phyloP scores from a whole-genome alignment of 1,140 invertebrate species.

The Leptinotarsa texana region DNA sequence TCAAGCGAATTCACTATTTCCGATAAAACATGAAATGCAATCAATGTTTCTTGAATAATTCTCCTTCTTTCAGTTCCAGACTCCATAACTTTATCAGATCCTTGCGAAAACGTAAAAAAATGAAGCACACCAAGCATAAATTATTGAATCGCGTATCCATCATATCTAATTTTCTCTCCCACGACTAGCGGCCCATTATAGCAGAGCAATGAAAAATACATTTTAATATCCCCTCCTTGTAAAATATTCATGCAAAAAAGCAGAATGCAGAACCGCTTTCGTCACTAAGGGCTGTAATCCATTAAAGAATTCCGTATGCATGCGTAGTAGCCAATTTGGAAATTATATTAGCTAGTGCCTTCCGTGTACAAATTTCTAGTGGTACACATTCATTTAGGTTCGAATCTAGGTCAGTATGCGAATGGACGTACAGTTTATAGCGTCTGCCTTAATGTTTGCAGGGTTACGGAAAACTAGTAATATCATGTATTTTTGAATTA shows the following conservation, averaged over 20 bases:
- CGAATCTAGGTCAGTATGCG: no score
- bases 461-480: no score
- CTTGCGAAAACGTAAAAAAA: background rate
- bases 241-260: constrained; percentile 16
- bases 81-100: no score
- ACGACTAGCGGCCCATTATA: background rate
- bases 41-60: no score
- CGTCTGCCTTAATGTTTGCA: no score
- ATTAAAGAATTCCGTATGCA: constrained; percentile 17
- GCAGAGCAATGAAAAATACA: constrained; percentile 2
- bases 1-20: no score
- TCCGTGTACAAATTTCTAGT: constrained; percentile 2
- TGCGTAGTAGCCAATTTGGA: constrained; percentile 10
- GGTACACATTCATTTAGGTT: background rate
- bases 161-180: background rate
- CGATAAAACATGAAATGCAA: no score
- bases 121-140: background rate
- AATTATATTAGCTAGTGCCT: constrained; percentile 1
- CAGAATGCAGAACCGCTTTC: constrained; percentile 13
- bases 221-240: constrained; percentile 12
- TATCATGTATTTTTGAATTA: no score
- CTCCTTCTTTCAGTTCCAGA: no score
- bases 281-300: constrained; percentile 12
- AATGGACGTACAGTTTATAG: no score
- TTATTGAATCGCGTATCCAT: constrained; percentile 3